Base-by-base conservation (phyloP, 2,797 vertebrate genomes). In the Sebastolobus altivelis region DNA sequence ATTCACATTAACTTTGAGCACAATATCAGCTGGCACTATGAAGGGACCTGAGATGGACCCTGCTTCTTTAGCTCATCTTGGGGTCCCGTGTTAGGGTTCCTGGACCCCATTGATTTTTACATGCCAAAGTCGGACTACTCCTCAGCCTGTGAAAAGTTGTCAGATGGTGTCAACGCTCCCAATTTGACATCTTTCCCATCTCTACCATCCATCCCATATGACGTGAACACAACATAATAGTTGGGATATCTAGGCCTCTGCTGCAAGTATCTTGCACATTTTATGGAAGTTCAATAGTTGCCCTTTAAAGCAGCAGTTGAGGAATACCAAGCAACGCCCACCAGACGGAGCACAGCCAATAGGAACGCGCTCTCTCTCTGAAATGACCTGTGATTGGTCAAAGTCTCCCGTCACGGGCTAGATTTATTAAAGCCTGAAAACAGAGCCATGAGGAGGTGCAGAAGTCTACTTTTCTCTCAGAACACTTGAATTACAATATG, bases 1-100 rank as follows among this genome's bases (percentile, higher is more conserved):
- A 55, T 66, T 33, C 56, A 37, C 18, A 52, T 16, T n/a, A 25
- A 56, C 35, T 56, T 65, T 25, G 38, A 71, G 78, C 61, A 73
- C 72, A 75, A 37, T 29, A 61, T 73, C 35, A 40, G 2, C 27
- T 14, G 55, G 55, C 61, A 66, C 27, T 37, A 52, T 18, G 2
- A 70, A 35, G 25, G 7, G 25, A 31, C 25, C 60, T 27, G n/a
- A 31, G 40, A 13, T 55, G 69, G 46, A 58, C 66, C 22, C 54
- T 33, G 54, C 35, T 22, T 71, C 5, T 62, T 25, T 37, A 43
- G 27, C 18, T 66, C 18, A 33, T 52, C 33, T 60, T 38, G n/a
- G 54, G 43, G 6, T 2, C 43, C 12, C 20, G 8, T 31, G 33
- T 37, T 13, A 10, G 31, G 16, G 13, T n/a, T 38, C 52, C 52